Evolutionary conservation across 1,140 invertebrate species (phyloP), one percentile per base, ranked within the genome.

Genomic region (Anastatus disparis): DNA sequence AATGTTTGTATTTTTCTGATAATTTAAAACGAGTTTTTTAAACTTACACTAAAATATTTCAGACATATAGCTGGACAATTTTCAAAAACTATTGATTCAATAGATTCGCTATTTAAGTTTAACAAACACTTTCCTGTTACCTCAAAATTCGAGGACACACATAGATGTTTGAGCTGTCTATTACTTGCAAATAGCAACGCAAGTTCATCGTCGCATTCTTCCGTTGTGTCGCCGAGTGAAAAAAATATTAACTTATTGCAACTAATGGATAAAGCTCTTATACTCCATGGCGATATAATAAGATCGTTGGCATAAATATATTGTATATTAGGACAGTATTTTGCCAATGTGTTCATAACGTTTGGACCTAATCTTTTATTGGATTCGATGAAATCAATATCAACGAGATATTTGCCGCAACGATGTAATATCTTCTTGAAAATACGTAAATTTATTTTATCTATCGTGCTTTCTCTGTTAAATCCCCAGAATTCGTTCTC

Each of bases 101-200:
- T 68, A 0, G 17, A 59, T 13, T 68, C 10, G 6, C 4, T 15
- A 22, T 61, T 40, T 4, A 69, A 48, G 15, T 44, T 42, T 13
- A 13, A 20, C 24, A 69, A 42, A 17, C 67, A 62, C 38, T 53
- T 8, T 53, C 67, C 67, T 20, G 56, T 69, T 24, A 69, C 17
- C 13, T 50, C 29, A 6, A 27, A 52, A 31, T 69, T 62, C 3
- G 24, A 35, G 35, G 52, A 31, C 10, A 69, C 17, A 22, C 26
- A 31, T 2, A 61, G 9, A 2, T 27, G 9, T 15, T 38, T 46
- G 15, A 69, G 24, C 2, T 53, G 13, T 27, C 15, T 2, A 44
- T 69, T 69, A 20, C 22, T 62, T 24, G 20, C 20, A 29, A 69
- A 69, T 20, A 62, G 22, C 20, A 35, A 2, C 4, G 35, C 7